Conservation (phyloP, 2,113 vertebrate genomes). For the Nerophis ophidion region DNA sequence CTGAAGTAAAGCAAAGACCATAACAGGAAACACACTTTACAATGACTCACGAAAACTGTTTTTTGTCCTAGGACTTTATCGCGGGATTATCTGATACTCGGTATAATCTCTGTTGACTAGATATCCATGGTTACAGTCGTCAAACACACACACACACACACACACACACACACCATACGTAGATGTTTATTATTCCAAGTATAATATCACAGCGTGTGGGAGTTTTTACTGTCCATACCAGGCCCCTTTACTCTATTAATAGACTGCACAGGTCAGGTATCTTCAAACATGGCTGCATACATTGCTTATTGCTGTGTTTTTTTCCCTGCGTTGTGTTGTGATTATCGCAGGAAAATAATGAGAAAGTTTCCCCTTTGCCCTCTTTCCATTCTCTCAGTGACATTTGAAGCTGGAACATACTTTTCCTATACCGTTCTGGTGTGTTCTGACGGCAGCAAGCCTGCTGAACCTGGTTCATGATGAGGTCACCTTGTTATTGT, state of each 20-base stretch:
- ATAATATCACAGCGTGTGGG: constrained; percentile 41
- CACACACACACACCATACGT: constrained; percentile 36
- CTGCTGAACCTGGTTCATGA: background rate
- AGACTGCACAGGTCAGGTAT: constrained; percentile 48
- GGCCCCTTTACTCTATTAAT: constrained; percentile 60
- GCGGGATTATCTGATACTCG: constrained; percentile 9
- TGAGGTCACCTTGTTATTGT: background rate
- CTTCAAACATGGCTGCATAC: constrained; percentile 49
- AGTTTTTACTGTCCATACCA: constrained; percentile 59
- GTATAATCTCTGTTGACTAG: constrained; percentile 32
- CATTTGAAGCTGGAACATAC: constrained; percentile 17
- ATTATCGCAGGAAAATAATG: constrained; percentile 42
- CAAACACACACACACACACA: background rate
- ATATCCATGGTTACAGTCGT: constrained; percentile 21
- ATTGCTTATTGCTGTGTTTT: constrained; percentile 26
- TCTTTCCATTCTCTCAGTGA: constrained; percentile 22
- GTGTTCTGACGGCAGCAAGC: constrained; percentile 21
- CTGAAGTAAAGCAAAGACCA: background rate
- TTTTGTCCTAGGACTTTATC: background rate
- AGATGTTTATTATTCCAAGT: constrained; percentile 48
- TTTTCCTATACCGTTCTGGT: constrained; percentile 35
- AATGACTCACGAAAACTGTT: background rate
- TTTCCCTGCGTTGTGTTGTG: constrained; percentile 15
- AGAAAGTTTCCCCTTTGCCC: constrained; percentile 46
- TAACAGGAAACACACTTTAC: background rate